phyloP scores from a whole-genome alignment of 30 jellyfish, hydroid and myxozoan species.

The Calvadosia cruxmelitensis region DNA sequence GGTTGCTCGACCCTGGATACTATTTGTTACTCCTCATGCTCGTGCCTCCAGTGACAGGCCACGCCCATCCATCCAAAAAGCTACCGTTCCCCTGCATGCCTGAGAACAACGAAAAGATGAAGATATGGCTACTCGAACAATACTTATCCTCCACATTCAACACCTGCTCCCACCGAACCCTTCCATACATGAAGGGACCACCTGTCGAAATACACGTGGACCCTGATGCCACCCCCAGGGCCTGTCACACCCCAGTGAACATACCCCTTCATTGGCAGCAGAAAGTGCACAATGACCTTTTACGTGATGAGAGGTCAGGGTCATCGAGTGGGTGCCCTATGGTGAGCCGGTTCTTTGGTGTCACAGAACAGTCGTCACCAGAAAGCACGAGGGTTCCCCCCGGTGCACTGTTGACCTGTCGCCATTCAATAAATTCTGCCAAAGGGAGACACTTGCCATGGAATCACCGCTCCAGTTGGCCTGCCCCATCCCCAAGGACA shows the following conservation, averaged over 20 bases:
- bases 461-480: slow-evolving; percentile 3
- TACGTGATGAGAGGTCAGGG: slow-evolving; percentile 3
- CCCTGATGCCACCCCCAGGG: too few relatives aligned
- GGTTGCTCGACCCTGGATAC: too few relatives aligned
- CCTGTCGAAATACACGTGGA: not conserved
- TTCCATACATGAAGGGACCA: not conserved
- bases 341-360: slow-evolving; percentile 1
- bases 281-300: slow-evolving; percentile 2
- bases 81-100: too few relatives aligned
- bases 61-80: too few relatives aligned
- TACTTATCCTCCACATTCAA: not conserved
- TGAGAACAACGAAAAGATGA: too few relatives aligned
- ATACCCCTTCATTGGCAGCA: too few relatives aligned
- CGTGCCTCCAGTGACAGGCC: too few relatives aligned
- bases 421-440: not conserved
- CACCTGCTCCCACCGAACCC: not conserved
- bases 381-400: slow-evolving; percentile 2
- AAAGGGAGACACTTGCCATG: not conserved
- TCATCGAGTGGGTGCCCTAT: not conserved
- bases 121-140: too few relatives aligned
- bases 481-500: not conserved
- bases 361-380: not conserved
- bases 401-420: too few relatives aligned
- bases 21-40: too few relatives aligned
- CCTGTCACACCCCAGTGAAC: too few relatives aligned